Evolutionary conservation across 2,797 vertebrate species (phyloP).

Genomic region (Syndactyla subalaris): DNA sequence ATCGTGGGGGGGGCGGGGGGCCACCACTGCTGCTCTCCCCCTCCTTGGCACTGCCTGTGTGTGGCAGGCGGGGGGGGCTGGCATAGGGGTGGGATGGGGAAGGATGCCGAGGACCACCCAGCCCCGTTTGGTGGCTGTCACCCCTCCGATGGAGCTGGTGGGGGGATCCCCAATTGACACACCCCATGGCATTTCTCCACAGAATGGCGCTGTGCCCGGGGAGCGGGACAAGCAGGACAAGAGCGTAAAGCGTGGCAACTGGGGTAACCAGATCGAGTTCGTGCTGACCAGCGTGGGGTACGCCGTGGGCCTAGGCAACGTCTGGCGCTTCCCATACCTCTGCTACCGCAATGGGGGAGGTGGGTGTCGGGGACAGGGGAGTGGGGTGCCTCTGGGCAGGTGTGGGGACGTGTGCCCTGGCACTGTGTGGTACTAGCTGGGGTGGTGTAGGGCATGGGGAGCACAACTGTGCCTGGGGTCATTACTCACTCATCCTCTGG

Average conservation of each 20-base stretch:
- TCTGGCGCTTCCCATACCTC: slow-evolving; percentile 99
- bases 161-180: background rate
- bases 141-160: background rate
- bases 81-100: background rate
- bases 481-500: background rate
- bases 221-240: slow-evolving; percentile 92
- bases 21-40: background rate
- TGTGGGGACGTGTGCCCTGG: no score
- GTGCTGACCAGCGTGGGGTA: slow-evolving; percentile 98
- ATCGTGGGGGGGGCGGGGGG: background rate
- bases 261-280: slow-evolving; percentile 99
- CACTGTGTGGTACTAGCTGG: accelerated
- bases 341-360: slow-evolving; percentile 99
- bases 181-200: slow-evolving; percentile 39
- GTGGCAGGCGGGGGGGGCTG: background rate
- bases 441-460: background rate
- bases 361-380: slow-evolving; percentile 43
- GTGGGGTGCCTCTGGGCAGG: background rate
- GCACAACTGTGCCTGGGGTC: accelerated
- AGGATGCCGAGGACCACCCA: background rate
- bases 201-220: slow-evolving; percentile 96
- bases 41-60: slow-evolving; percentile 16
- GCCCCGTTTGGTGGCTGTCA: accelerated
- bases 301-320: slow-evolving; percentile 96
- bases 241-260: slow-evolving; percentile 94